Conservation (phyloP, 2,888 invertebrate genomes). For the Calephelis perditalis region DNA sequence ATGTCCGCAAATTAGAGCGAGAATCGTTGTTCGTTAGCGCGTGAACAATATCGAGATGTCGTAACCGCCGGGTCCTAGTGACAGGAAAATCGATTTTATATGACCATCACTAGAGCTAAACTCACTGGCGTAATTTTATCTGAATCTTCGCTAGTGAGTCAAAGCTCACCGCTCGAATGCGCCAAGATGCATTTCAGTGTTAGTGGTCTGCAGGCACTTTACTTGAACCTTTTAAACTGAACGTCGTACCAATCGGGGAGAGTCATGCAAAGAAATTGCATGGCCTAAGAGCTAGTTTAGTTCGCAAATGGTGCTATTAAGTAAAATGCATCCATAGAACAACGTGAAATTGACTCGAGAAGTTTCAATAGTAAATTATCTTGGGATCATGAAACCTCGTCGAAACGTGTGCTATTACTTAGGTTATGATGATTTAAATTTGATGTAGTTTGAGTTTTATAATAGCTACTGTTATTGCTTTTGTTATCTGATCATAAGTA, state of each 20-base stretch:
- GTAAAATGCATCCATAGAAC: slow-evolving; percentile 12
- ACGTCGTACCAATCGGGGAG: slow-evolving; percentile 32
- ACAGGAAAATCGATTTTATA: slow-evolving; percentile 34
- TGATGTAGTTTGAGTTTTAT: slow-evolving; percentile 32
- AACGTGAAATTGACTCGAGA: slow-evolving; percentile 12
- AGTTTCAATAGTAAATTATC: slow-evolving; percentile 11
- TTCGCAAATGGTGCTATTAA: slow-evolving; percentile 13
- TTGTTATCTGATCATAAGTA: background rate
- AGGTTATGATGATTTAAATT: slow-evolving; percentile 47
- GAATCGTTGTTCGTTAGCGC: slow-evolving; percentile 72
- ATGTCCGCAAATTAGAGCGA: slow-evolving; percentile 76
- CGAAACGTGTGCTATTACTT: slow-evolving; percentile 30
- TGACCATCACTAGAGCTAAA: slow-evolving; percentile 25
- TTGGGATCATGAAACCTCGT: slow-evolving; percentile 6
- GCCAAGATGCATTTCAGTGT: slow-evolving; percentile 63
- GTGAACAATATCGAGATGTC: slow-evolving; percentile 33
- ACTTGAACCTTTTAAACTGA: slow-evolving; percentile 45
- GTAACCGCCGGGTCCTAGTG: slow-evolving; percentile 34
- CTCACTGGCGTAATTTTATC: slow-evolving; percentile 39
- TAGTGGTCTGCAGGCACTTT: slow-evolving; percentile 50
- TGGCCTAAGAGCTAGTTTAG: slow-evolving; percentile 36
- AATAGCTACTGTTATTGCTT: slow-evolving; percentile 9
- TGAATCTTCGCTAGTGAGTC: slow-evolving; percentile 54
- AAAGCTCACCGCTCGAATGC: slow-evolving; percentile 60
- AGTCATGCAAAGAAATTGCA: slow-evolving; percentile 44